These are phyloP conservation scores for Hetaerina titia DNA, from an alignment of 2,888 invertebrate genomes.

Conservation along the genomic window DNA sequence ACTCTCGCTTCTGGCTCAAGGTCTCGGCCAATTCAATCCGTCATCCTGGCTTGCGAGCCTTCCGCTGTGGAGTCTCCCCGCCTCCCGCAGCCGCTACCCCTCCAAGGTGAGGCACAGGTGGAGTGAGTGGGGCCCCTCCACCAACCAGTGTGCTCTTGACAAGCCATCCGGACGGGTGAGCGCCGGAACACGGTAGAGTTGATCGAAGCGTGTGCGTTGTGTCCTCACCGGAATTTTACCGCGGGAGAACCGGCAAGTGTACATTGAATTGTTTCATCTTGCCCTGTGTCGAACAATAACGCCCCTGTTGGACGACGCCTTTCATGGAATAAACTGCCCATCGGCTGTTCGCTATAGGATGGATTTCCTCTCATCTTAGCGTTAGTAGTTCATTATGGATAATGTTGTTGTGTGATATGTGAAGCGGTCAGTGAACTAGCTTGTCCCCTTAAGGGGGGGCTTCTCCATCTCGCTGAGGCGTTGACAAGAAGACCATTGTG, in stretches of 20 bases:
- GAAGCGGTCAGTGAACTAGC: slow-evolving; percentile 8
- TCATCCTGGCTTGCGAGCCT: background rate
- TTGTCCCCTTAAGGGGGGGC: slow-evolving; percentile 33
- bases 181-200: background rate
- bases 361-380: background rate
- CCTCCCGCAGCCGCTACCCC: background rate
- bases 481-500: background rate
- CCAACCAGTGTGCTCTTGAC: slow-evolving; percentile 29
- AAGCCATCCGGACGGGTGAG: background rate
- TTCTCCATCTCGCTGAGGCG: background rate
- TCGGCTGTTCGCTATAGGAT: background rate
- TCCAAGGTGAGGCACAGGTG: slow-evolving; percentile 31
- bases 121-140: background rate
- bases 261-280: background rate
- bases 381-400: background rate
- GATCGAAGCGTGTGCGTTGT: background rate
- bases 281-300: background rate
- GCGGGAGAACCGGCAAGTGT: background rate
- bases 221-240: background rate
- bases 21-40: background rate
- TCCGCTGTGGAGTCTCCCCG: background rate
- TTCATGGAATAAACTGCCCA: background rate
- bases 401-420: slow-evolving; percentile 23
- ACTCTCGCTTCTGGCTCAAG: slow-evolving; percentile 36
- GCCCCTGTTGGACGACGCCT: background rate